These are phyloP conservation scores for Erebia ligea DNA, from an alignment of 2,888 invertebrate genomes.

Conservation along the genomic window DNA sequence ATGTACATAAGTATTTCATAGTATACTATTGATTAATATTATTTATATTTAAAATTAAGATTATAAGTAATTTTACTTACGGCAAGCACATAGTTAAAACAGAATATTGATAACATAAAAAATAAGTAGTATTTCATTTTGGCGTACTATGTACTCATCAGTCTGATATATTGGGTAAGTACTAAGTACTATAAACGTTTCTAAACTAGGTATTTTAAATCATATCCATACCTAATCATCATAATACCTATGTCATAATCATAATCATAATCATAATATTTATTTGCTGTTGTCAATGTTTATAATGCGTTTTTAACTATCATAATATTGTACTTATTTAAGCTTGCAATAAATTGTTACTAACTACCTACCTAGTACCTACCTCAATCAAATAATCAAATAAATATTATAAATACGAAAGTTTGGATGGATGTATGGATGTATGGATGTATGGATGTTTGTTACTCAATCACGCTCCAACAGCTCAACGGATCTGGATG, in stretches of 20 bases:
- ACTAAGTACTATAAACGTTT: neutral
- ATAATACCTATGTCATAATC: neutral
- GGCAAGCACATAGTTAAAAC: slow-evolving; percentile 1
- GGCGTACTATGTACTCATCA: neutral
- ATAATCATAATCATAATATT: neutral
- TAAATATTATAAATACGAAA: no score
- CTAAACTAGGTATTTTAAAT: neutral
- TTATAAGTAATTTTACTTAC: slow-evolving; percentile 1
- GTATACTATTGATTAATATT: no score
- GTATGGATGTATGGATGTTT: no score
- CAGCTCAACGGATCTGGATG: no score
- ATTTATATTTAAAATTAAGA: no score
- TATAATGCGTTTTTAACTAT: slow-evolving; percentile 17
- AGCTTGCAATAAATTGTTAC: no score
- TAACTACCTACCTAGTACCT: no score
- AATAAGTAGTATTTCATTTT: neutral
- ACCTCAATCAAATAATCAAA: no score
- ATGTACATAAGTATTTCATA: no score
- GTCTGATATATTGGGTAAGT: neutral
- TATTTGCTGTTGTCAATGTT: neutral
- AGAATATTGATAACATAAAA: neutral
- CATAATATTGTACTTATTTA: neutral
- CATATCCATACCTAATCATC: neutral
- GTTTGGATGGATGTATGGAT: no score
- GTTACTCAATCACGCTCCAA: no score